Percentiles rank a stretch among this genome's conserved stretches.
These are phyloP conservation scores for Galleria mellonella DNA, from an alignment of 1,140 invertebrate genomes.

Conservation along the genomic window DNA sequence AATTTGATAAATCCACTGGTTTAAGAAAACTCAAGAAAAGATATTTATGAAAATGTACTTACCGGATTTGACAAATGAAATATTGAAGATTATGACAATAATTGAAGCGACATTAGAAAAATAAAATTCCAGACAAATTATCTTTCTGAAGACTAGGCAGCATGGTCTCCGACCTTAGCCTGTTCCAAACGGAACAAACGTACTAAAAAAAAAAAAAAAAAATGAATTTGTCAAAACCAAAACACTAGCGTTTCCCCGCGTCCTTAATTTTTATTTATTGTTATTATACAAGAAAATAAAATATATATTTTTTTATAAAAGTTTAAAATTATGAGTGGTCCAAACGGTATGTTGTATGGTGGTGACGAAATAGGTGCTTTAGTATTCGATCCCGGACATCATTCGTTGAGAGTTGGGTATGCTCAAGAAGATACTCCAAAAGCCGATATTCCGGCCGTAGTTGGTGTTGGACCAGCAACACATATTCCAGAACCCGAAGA, in stretches of 20 bases:
- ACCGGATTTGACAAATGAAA: too few relatives aligned
- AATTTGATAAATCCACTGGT: too few relatives aligned
- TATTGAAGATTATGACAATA: too few relatives aligned
- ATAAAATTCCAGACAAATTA: too few relatives aligned
- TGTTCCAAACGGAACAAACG: too few relatives aligned
- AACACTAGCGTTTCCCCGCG: background rate
- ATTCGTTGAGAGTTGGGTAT: slow-evolving; percentile 86
- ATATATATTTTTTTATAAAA: background rate
- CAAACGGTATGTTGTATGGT: slow-evolving; percentile 85
- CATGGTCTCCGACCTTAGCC: too few relatives aligned
- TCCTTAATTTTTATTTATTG: background rate
- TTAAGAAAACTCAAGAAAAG: too few relatives aligned
- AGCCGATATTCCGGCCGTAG: slow-evolving; percentile 91
- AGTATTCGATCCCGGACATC: slow-evolving; percentile 92
- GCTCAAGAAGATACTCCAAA: slow-evolving; percentile 95
- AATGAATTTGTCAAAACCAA: slow-evolving; percentile 1
- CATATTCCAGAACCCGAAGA: slow-evolving; percentile 76
- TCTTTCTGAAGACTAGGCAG: too few relatives aligned
- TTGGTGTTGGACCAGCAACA: slow-evolving; percentile 82
- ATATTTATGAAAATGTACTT: too few relatives aligned
- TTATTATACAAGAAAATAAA: background rate
- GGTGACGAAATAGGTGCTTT: slow-evolving; percentile 98
- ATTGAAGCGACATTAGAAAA: too few relatives aligned
- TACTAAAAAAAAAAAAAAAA: too few relatives aligned
- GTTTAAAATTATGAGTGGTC: slow-evolving; percentile 48